Conservation (phyloP, 2,888 invertebrate species). For the Gonocerus acuteangulatus region DNA sequence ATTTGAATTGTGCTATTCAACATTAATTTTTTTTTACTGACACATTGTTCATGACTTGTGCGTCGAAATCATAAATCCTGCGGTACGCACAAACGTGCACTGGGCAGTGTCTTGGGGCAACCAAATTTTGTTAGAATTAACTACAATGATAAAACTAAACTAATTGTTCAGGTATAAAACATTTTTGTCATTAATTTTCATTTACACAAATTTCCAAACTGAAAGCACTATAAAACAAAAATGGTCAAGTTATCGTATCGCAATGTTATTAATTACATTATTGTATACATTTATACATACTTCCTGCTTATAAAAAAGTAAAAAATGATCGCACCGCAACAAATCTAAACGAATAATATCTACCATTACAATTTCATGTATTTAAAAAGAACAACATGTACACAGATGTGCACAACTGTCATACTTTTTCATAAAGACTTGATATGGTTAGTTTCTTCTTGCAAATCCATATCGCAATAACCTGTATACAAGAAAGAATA, state of each 20-base stretch:
- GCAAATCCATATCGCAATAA: conserved; percentile 21
- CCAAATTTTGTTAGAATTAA: not conserved
- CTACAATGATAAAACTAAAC: conserved; percentile 10
- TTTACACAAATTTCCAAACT: not conserved
- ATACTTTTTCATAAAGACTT: conserved; percentile 13
- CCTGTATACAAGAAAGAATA: conserved; percentile 6
- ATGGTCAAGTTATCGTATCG: conserved; percentile 14
- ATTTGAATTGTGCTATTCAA: conserved; percentile 21
- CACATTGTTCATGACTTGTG: conserved; percentile 11
- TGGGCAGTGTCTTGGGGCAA: conserved; percentile 11
- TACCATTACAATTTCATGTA: not conserved
- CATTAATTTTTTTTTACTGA: not conserved
- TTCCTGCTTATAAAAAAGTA: conserved; percentile 21
- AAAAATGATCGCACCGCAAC: conserved; percentile 19
- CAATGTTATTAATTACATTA: conserved; percentile 10
- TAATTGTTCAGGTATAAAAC: conserved; percentile 7
- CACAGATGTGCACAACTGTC: conserved; percentile 10
- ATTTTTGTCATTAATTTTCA: not conserved
- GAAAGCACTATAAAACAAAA: conserved; percentile 1
- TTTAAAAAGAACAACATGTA: not conserved
- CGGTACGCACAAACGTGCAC: not conserved
- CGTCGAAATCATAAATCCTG: conserved; percentile 2
- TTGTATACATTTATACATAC: conserved; percentile 23
- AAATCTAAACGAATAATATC: conserved; percentile 22
- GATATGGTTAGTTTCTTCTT: conserved; percentile 21